Evolutionary conservation across 2,888 invertebrate species (phyloP), one percentile per base, ranked within the genome.

Genomic region (Drosophila algonquin): DNA sequence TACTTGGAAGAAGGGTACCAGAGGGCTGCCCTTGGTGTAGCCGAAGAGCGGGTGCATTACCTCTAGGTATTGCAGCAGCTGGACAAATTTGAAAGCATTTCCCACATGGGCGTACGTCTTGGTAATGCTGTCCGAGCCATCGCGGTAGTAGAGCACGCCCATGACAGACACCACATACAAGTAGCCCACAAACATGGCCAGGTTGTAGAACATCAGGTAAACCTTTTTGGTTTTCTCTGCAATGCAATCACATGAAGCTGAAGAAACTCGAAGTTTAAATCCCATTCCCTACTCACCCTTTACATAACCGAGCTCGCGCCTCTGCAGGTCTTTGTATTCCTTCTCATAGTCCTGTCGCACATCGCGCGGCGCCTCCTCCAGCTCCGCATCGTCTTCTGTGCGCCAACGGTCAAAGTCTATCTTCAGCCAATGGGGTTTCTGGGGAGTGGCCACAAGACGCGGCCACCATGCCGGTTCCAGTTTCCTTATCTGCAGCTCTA

Each of bases 371-470:
- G 95, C 95, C 10, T 95, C 95, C 50, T 94, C 95, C 63, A 65
- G 3, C 7, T 89, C 73, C 14, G 94, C 93, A 68, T 94, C 93
- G 47, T 94, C 95, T 77, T 97, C 97, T 4, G 95, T 95, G 86
- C 95, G 95, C 96, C 98, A 98, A 63, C 96, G 94, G 91, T 98
- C 98, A 93, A 98, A 98, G 93, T 98, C 98, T 79, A 98, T 95
- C 94, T 97, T 98, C 5, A 98, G 92, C 98, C 98, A 98, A 0
- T 95, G 95, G 0, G 97, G 97, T 91, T 98, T 98, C 83, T 96
- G 95, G 1, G 96, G 95, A 73, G 96, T 95, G 10, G 95, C 94
- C 1, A 95, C 96, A 18, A 98, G 92, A 55, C 98, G 93, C 0
- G 97, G 96, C 98, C 98, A 98, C 95, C 96, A 97, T 1, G 94